Base-by-base conservation (phyloP, 1,140 invertebrate species). In the Ctenoplectra terminalis region DNA sequence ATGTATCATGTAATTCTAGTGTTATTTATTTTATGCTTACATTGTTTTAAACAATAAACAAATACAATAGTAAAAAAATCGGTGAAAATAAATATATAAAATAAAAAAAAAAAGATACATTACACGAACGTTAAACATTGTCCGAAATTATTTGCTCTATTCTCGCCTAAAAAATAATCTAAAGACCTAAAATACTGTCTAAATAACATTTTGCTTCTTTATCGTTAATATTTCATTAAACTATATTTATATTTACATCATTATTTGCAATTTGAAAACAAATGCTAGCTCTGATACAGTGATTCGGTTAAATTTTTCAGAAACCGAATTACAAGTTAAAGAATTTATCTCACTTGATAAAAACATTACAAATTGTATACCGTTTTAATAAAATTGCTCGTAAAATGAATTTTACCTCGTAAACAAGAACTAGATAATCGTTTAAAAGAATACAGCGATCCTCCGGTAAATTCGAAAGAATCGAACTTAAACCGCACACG, bases 241-340 rank as follows among this genome's bases (percentile, higher is more conserved):
- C n/a, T 77, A 46, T 70, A 48, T 70, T 58, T 67, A 77, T 64
- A 77, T 67, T 50, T 60, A 20, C 26, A 63, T 34, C 15, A 52
- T 17, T 67, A 26, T 17, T 26, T 56, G 29, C 13, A 46, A 43
- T 29, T 54, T 54, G 7, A 26, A 60, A 58, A 72, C 15, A 13
- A 46, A 31, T 17, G 13, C n/a, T 31, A 29, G 6, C 43, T 17
- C n/a, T 61, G 5, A 2, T 43, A 8, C 34, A 63, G 63, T 17
- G 29, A 40, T 7, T 46, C 17, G 26, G 9, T 8, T 34, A 15
- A 40, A 9, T 26, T 13, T 20, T 29, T 7, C 6, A 17, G 13
- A n/a, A 50, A n/a, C n/a, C n/a, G n/a, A n/a, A n/a, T n/a, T n/a
- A n/a, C n/a, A n/a, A n/a, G n/a, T n/a, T n/a, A n/a, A n/a, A n/a